Evolutionary conservation across 2,888 invertebrate genomes (phyloP), one percentile per base, ranked within the genome.

Genomic region (Chymomyza caudatula): DNA sequence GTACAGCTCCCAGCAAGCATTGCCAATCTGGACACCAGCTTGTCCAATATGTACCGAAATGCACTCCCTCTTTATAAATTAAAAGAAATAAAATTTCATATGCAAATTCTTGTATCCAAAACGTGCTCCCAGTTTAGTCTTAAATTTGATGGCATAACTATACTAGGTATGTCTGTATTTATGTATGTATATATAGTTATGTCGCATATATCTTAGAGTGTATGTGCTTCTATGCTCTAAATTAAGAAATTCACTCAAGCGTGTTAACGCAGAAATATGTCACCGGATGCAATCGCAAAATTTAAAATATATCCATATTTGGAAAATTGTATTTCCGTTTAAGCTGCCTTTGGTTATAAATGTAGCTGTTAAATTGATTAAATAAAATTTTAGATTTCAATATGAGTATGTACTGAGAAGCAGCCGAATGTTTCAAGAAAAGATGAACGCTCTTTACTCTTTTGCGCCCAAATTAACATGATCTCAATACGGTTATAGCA

Each of bases 1-100:
- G 92, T 96, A 96, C 78, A 96, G 92, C 90, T 96, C 96, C 96
- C 96, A 96, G 91, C 96, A 96, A 91, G 96, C 96, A 89, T 96
- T 96, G 88, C 96, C 96, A 89, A 96, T 96, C 92, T 96, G 96
- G 90, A 96, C 96, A 91, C 96, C 96, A 88, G 95, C 95, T 92
- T 95, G 95, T 74, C 95, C 95, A 89, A 95, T 94, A 90, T 95
- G 95, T 88, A 95, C 93, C 88, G 94, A 94, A 91, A 95, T 94
- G 92, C 94, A 94, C 91, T 95, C 94, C 92, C 94, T 94, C 94
- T 94, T n/a, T 37, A 37, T 11, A 37, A 37, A 11, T 37, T 37
- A 68, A 44, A 29, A 11, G 20, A 29, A 62, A 15, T 19, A 37
- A 52, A 51, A 19, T 51, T 6, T 13, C 43, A 19, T 20, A 37